phyloP scores from a whole-genome alignment of 2,888 invertebrate genomes.

The Apoderus coryli region DNA sequence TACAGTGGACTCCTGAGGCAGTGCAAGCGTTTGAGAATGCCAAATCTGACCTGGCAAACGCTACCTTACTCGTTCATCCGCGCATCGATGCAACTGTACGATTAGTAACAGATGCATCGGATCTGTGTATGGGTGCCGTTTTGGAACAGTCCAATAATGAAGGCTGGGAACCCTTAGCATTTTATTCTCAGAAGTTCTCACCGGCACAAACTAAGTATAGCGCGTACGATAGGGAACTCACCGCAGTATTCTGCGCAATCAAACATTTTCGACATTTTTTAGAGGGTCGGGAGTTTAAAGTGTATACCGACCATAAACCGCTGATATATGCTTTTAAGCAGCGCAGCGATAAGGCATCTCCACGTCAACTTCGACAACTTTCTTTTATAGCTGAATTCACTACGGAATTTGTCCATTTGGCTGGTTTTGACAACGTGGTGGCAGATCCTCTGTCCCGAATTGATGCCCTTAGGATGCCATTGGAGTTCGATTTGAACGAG shows the following conservation, averaged over 20 bases:
- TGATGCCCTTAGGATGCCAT: constrained; percentile 7
- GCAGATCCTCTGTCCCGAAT: constrained; percentile 9
- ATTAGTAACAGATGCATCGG: constrained; percentile 6
- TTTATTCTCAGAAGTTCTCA: too few species aligned
- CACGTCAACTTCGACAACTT: constrained; percentile 8
- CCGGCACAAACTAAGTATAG: constrained; percentile 6
- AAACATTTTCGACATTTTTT: constrained; percentile 6
- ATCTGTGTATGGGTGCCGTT: constrained; percentile 5
- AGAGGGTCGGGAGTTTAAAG: constrained; percentile 3
- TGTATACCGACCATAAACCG: constrained; percentile 5
- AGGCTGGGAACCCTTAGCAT: constrained; percentile 5
- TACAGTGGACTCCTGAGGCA: constrained; percentile 7
- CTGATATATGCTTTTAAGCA: constrained; percentile 5
- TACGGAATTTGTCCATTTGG: too few species aligned
- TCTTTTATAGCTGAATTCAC: constrained; percentile 9
- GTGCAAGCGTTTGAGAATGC: constrained; percentile 6
- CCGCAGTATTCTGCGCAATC: constrained; percentile 5
- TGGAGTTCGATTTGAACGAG: constrained; percentile 9
- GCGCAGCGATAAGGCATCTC: constrained; percentile 9
- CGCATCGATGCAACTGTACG: constrained; percentile 3
- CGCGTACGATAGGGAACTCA: constrained; percentile 7
- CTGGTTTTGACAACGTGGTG: constrained; percentile 8
- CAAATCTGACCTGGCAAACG: constrained; percentile 4
- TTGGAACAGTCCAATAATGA: constrained; percentile 1
- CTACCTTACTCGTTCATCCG: constrained; percentile 7